phyloP scores from a whole-genome alignment of 2,113 vertebrate genomes.

The Melanocharis versteri region DNA sequence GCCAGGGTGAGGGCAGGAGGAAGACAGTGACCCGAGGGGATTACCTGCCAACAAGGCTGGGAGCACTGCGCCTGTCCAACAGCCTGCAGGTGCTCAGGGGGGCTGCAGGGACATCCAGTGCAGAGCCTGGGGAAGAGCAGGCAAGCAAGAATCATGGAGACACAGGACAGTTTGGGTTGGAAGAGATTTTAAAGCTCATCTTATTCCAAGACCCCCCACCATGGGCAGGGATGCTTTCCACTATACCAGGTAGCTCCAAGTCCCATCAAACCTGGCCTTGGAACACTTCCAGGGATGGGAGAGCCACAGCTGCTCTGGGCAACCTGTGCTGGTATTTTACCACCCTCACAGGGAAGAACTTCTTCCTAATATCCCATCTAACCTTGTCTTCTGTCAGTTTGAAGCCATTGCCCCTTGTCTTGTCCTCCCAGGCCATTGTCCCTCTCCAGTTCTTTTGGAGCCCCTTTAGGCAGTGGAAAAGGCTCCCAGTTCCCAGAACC shows the following conservation, averaged over 20 bases:
- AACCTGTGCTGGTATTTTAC: background rate
- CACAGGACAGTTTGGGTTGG: background rate
- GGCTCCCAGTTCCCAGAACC: background rate
- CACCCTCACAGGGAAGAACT: background rate
- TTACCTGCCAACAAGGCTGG: background rate
- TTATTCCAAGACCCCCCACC: background rate
- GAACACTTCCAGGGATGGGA: background rate
- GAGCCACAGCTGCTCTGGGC: background rate
- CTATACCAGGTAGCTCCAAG: background rate
- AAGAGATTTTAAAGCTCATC: background rate
- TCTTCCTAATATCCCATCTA: background rate
- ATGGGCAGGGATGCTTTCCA: background rate
- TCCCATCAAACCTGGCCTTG: background rate
- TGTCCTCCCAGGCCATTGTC: background rate
- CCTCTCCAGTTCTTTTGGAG: background rate
- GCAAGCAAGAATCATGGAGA: background rate
- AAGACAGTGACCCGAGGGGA: fast-evolving
- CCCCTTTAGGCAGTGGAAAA: background rate
- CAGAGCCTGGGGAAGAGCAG: background rate
- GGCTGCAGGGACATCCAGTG: background rate
- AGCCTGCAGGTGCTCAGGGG: fast-evolving
- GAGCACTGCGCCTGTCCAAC: background rate
- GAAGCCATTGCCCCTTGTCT: background rate
- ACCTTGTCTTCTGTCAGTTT: background rate
- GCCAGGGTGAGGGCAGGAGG: background rate